A percentile compares a stretch with the other conserved stretches of the same genome.
phyloP scores from a whole-genome alignment of 2,797 vertebrate species.

The Spinus olivaceus region DNA sequence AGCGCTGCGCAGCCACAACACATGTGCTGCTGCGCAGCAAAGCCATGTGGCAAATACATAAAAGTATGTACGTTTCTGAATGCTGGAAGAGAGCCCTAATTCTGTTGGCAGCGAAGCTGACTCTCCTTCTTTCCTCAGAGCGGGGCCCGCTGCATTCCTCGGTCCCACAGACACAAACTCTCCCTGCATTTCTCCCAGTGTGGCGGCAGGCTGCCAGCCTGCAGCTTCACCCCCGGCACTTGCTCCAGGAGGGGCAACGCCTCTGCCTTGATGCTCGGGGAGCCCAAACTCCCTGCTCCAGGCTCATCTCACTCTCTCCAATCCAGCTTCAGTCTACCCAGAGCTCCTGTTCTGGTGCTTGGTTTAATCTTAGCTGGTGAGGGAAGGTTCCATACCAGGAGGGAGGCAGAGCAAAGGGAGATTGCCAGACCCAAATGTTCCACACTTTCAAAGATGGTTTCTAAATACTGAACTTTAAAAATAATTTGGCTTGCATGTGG shows the following conservation, averaged over 20 bases:
- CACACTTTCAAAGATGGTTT: neutral
- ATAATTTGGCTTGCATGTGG: neutral
- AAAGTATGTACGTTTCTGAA: conserved; percentile 16
- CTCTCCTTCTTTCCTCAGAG: neutral
- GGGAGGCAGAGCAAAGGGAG: neutral
- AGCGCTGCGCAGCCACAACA: neutral
- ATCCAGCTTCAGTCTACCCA: fast-evolving
- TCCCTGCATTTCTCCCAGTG: neutral
- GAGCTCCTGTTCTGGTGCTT: neutral
- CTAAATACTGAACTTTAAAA: conserved; percentile 36
- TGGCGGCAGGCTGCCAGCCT: neutral
- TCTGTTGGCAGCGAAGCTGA: neutral
- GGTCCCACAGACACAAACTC: conserved; percentile 1
- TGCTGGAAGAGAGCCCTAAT: conserved; percentile 51
- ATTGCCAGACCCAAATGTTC: neutral
- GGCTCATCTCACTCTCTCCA: neutral
- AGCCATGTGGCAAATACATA: conserved; percentile 51
- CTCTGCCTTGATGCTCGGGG: neutral
- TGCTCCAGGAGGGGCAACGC: fast-evolving
- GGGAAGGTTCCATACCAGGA: neutral
- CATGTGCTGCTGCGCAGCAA: conserved; percentile 30
- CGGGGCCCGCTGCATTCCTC: neutral
- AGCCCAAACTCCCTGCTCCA: neutral
- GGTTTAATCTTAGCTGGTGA: neutral
- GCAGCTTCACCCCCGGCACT: fast-evolving